These are phyloP conservation scores for Mesaphorura yosii DNA, from an alignment of 1,140 invertebrate genomes.

Conservation along the genomic window DNA sequence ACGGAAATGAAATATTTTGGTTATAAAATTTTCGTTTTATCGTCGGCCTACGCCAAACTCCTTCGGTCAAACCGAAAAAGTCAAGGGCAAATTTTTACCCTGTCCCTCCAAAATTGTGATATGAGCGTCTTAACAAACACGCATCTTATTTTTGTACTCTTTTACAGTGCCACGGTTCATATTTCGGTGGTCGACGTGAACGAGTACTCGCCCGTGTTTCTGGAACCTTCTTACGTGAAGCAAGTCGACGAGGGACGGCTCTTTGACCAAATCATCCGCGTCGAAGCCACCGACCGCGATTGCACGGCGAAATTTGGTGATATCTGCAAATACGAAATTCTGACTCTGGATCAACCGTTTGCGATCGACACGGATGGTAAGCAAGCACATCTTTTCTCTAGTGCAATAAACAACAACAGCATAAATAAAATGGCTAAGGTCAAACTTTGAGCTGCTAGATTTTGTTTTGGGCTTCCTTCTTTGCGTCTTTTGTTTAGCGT, in stretches of 20 bases:
- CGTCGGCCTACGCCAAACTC: too few species aligned
- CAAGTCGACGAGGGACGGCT: conserved; percentile 82
- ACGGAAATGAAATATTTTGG: too few species aligned
- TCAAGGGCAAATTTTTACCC: too few species aligned
- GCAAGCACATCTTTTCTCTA: too few species aligned
- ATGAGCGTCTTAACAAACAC: too few species aligned
- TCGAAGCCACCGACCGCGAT: conserved; percentile 80
- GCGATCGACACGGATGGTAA: conserved; percentile 78
- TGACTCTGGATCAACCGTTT: conserved; percentile 80
- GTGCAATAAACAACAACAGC: background rate
- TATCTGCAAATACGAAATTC: conserved; percentile 90
- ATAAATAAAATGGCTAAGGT: too few species aligned
- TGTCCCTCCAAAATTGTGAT: too few species aligned
- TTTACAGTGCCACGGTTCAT: conserved; percentile 74
- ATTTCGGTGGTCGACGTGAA: conserved; percentile 93
- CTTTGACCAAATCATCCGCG: conserved; percentile 76
- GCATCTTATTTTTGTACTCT: conserved; percentile 32
- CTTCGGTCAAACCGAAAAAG: too few species aligned
- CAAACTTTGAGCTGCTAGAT: too few species aligned
- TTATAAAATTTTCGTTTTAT: too few species aligned
- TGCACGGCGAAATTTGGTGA: conserved; percentile 83
- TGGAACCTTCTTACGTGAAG: conserved; percentile 75
- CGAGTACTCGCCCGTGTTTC: conserved; percentile 79
- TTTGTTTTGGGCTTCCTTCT: too few species aligned
- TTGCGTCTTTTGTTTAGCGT: too few species aligned